Percentiles rank a stretch among this genome's conserved stretches.
These are phyloP conservation scores for Anguilla pacifica DNA, from an alignment of 2,797 vertebrate species.

Conservation along the genomic window DNA sequence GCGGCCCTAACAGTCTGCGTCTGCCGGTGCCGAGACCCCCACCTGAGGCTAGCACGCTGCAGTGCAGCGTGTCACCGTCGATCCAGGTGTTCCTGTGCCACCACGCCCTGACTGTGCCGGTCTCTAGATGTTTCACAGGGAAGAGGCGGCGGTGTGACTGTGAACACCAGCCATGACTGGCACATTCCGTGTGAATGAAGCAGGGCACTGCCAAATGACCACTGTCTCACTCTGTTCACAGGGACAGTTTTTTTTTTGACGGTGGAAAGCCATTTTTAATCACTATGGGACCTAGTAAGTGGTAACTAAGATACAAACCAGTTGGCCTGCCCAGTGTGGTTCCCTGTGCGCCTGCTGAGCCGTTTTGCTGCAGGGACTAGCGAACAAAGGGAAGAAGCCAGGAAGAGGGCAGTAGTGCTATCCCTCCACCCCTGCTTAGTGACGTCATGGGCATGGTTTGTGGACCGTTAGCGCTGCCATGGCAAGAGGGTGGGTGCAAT, in stretches of 20 bases:
- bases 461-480: constrained; percentile 38
- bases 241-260: background rate
- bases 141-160: background rate
- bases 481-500: constrained; percentile 25
- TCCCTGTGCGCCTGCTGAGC: background rate
- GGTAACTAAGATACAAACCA: background rate
- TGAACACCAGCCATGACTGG: background rate
- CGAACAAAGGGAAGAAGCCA: constrained; percentile 27
- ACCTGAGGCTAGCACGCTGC: background rate
- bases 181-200: background rate
- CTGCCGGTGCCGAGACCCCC: background rate
- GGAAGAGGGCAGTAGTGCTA: constrained; percentile 27
- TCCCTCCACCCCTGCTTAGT: background rate
- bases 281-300: constrained; percentile 14
- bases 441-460: constrained; percentile 33
- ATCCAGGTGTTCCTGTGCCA: background rate
- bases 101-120: background rate
- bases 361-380: background rate
- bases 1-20: background rate
- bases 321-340: background rate
- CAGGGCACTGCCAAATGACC: background rate
- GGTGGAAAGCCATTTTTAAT: constrained; percentile 14
- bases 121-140: too few species aligned
- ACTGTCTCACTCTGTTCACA: background rate
- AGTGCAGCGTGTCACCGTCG: constrained; percentile 5